Base-by-base conservation (phyloP, 2,797 vertebrate genomes). In the Orestias chungarensis region DNA sequence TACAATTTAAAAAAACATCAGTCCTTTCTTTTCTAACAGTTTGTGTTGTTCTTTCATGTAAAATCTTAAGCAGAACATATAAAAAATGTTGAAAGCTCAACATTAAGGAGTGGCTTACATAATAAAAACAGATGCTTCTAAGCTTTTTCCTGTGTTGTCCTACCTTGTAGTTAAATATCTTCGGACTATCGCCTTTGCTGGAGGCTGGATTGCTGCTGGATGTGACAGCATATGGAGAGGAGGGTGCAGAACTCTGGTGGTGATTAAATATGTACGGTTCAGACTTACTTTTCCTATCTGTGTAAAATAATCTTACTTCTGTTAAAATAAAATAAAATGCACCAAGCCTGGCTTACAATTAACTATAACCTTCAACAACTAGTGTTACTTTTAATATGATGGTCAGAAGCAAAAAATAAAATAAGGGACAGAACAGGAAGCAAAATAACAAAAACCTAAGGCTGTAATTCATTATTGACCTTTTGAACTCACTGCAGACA, bases 121-220 rank as follows among this genome's bases (percentile, higher is more conserved):
- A 59, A 59, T n/a, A n/a, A 59, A 59, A n/a, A 42, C 23, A 62
- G 12, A 62, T 14, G 12, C 23, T 42, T 62, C 12, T 62, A 2
- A 64, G n/a, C 23, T 23, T n/a, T 64, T 54, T 50, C 18, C 15
- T 35, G 27, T 43, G 64, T 71, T 33, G 8, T 71, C 7, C 83
- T 95, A 98, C 97, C 96, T 97, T 96, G 89, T 94, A 96, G 80
- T 84, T 90, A 61, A 95, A 95, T 78, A 91, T 95, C 70, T 92
- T 91, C 78, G 96, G 95, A 65, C 95, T 86, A 18, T 95, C 94
- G 67, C 94, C 95, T 91, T 94, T 96, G 92, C 93, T 94, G 50
- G 96, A 96, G 65, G 93, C 81, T 29, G 96, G 95, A 35, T 96
- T 96, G 76, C 95, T 95, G 77, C 91, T 82, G 73, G 96, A 93